Conservation (phyloP, 2,888 invertebrate genomes). For the Drosophila ezoana region DNA sequence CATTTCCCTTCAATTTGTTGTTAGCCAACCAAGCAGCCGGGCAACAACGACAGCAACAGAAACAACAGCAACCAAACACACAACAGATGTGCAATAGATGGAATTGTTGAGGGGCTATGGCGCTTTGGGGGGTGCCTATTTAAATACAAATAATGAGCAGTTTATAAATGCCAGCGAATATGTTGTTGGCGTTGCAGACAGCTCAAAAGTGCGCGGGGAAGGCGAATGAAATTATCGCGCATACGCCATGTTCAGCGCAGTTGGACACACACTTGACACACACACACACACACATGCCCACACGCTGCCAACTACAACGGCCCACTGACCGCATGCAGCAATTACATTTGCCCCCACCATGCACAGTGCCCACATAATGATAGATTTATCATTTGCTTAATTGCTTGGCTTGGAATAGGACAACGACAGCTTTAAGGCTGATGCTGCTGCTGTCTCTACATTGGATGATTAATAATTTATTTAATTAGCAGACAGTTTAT, state of each 20-base stretch:
- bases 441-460: conserved; percentile 4
- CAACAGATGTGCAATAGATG: conserved; percentile 53
- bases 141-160: conserved; percentile 78
- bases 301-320: conserved; percentile 11
- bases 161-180: conserved; percentile 63
- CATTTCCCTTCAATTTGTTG: conserved; percentile 84
- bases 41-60: conserved; percentile 30
- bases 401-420: conserved; percentile 55
- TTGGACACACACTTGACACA: conserved; percentile 24
- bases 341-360: conserved; percentile 37
- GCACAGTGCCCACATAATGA: conserved; percentile 32
- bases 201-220: conserved; percentile 22
- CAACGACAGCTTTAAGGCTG: conserved; percentile 35
- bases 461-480: conserved; percentile 70
- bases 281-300: conserved; percentile 8
- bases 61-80: conserved; percentile 24
- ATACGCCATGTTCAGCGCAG: conserved; percentile 56
- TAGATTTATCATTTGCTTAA: conserved; percentile 75
- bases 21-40: conserved; percentile 57
- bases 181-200: conserved; percentile 30
- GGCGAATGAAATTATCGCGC: conserved; percentile 56
- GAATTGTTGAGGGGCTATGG: conserved; percentile 18
- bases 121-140: conserved; percentile 35
- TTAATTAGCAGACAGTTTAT: conserved; percentile 57
- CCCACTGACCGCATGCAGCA: conserved; percentile 51